phyloP scores from a whole-genome alignment of 2,797 vertebrate species.

The Oceanodroma leucorhoa region DNA sequence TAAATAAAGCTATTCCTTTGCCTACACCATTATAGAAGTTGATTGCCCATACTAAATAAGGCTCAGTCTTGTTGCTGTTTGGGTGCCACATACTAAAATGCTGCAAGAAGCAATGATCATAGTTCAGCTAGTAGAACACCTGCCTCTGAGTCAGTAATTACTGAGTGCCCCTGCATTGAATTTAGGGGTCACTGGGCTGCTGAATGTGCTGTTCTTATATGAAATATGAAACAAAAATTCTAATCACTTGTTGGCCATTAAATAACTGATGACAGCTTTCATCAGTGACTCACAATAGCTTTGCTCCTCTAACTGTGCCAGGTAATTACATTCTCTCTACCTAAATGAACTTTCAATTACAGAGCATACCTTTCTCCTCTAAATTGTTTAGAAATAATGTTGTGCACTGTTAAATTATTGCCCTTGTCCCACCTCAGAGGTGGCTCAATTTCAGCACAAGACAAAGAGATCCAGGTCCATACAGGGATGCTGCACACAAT shows the following conservation, averaged over 20 bases:
- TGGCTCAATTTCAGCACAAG: neutral
- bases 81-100: neutral
- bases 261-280: constrained; percentile 39
- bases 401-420: neutral
- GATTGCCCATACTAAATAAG: neutral
- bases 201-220: constrained; percentile 14
- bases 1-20: neutral
- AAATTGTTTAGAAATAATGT: neutral
- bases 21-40: neutral
- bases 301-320: neutral
- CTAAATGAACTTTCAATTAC: constrained; percentile 53
- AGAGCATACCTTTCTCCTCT: constrained; percentile 20
- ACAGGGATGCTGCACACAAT: neutral
- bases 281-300: constrained; percentile 13
- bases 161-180: neutral
- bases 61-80: neutral
- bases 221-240: constrained; percentile 43
- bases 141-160: constrained; percentile 23
- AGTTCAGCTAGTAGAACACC: neutral
- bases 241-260: constrained; percentile 34
- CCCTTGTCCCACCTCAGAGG: neutral
- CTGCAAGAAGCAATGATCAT: neutral
- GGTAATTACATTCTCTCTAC: constrained; percentile 39
- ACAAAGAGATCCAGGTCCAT: neutral
- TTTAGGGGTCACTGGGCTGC: constrained; percentile 32